A percentile compares a stretch with the other conserved stretches of the same genome.
phyloP scores from a whole-genome alignment of 1,140 invertebrate species.

The Lerema accius region DNA sequence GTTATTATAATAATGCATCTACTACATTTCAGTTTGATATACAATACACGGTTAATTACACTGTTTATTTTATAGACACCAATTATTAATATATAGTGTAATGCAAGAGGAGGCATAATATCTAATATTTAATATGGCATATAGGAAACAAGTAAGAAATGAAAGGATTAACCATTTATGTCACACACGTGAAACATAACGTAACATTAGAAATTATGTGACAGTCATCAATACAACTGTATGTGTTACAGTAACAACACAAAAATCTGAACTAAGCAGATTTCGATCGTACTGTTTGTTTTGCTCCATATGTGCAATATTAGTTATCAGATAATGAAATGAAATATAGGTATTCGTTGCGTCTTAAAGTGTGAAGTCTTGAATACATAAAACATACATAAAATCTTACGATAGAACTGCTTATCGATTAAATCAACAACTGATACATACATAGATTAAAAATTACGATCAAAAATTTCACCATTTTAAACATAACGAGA shows the following conservation, averaged over 20 bases:
- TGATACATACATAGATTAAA: slow-evolving; percentile 67
- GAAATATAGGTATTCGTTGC: slow-evolving; percentile 64
- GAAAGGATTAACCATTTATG: neutral
- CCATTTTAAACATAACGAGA: slow-evolving; percentile 75
- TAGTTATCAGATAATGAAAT: slow-evolving; percentile 45
- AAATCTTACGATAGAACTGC: slow-evolving; percentile 61
- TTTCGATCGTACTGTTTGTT: neutral
- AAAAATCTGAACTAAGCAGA: neutral
- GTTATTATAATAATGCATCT: slow-evolving; percentile 53
- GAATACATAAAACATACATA: slow-evolving; percentile 43
- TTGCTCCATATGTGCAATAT: neutral
- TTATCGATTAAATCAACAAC: slow-evolving; percentile 78
- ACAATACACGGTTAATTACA: slow-evolving; percentile 55
- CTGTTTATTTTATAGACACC: slow-evolving; percentile 74
- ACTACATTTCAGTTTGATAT: slow-evolving; percentile 58
- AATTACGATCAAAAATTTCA: slow-evolving; percentile 62
- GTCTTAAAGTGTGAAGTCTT: slow-evolving; percentile 48
- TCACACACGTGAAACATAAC: neutral
- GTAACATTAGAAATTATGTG: neutral
- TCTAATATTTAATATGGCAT: neutral
- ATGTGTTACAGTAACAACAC: neutral
- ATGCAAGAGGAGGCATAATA: slow-evolving; percentile 13
- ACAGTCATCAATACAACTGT: neutral
- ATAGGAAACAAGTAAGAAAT: neutral
- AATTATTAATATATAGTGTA: slow-evolving; percentile 47